Base-by-base conservation (phyloP, 2,113 vertebrate species). In the Diphyllodes magnificus region DNA sequence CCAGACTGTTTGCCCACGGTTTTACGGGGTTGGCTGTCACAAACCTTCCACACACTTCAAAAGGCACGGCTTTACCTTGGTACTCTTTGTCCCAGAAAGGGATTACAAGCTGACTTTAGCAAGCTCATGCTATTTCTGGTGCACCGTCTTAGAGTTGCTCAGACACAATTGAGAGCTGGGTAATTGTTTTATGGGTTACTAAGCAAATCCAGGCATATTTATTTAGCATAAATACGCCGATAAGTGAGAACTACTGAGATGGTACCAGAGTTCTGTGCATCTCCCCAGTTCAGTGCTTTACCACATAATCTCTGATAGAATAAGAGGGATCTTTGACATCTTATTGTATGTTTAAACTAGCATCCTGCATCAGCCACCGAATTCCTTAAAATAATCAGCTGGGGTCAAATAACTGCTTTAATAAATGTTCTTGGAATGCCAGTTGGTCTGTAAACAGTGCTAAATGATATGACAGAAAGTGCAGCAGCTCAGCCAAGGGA, bases 341-440 rank as follows among this genome's bases (percentile, higher is more conserved):
- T 14, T 13, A 25, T 7, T 37, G 4, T 47, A 20, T 68, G 30
- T 83, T 95, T 72, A 77, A 86, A 80, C 35, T 37, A 73, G 35
- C 81, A 88, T 33, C 78, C 47, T 60, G 60, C 33, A 31, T 90
- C 45, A 83, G 81, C 24, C 61, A 54, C 6, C 35, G 54, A 75
- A 49, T 94, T 85, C 86, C 82, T 90, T 92, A 22, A 82, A 96
- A 88, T 39, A 90, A 91, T 76, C 65, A 76, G 35, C 25, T 86
- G 84, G 72, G 83, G 82, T 97, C 82, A 91, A 92, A 92, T 75
- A 84, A 93, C 82, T 35, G 33, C 96, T 97, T 97, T 95, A 97
- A 97, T 95, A 95, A 95, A 96, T 82, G 86, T 93, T 97, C 92
- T 97, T 22, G 73, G 97, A 97, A 96, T 91, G 75, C 78, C 95